Evolutionary conservation across 2,113 vertebrate genomes (phyloP).

Genomic region (Apeltes quadracus): DNA sequence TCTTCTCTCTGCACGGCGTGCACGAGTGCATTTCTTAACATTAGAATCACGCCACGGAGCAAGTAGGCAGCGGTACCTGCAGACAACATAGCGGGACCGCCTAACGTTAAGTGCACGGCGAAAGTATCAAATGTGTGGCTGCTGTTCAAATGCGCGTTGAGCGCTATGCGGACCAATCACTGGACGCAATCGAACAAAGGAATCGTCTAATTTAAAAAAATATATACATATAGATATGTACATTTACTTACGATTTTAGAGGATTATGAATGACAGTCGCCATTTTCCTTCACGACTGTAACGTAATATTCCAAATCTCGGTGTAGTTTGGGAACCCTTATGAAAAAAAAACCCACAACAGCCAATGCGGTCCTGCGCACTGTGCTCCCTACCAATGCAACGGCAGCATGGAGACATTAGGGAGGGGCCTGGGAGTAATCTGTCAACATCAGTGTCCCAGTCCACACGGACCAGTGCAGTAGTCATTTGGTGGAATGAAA

Average conservation of each 20-base stretch:
- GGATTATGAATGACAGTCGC: conserved; percentile 99
- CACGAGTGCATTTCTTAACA: conserved; percentile 23
- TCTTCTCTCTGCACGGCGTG: conserved; percentile 20
- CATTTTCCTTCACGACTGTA: conserved; percentile 97
- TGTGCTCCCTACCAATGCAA: conserved; percentile 86
- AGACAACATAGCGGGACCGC: conserved; percentile 17
- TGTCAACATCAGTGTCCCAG: conserved; percentile 86
- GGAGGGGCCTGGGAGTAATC: conserved; percentile 86
- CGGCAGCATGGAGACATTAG: conserved; percentile 63
- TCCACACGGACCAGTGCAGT: conserved; percentile 58
- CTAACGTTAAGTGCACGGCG: conserved; percentile 5
- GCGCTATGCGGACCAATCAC: background rate
- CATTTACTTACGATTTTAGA: conserved; percentile 95
- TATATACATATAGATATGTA: background rate
- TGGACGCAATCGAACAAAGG: background rate
- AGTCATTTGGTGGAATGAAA: conserved; percentile 28
- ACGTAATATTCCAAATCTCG: conserved; percentile 96
- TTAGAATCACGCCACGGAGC: background rate
- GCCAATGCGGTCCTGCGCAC: conserved; percentile 84
- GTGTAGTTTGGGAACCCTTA: conserved; percentile 81
- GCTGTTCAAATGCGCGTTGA: conserved; percentile 5
- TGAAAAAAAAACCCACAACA: conserved; percentile 71
- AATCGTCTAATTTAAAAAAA: background rate
- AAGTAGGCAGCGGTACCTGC: conserved; percentile 40
- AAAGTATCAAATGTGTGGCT: conserved; percentile 13